phyloP scores from a whole-genome alignment of 2,888 invertebrate species.

The Ophion obscuratus region DNA sequence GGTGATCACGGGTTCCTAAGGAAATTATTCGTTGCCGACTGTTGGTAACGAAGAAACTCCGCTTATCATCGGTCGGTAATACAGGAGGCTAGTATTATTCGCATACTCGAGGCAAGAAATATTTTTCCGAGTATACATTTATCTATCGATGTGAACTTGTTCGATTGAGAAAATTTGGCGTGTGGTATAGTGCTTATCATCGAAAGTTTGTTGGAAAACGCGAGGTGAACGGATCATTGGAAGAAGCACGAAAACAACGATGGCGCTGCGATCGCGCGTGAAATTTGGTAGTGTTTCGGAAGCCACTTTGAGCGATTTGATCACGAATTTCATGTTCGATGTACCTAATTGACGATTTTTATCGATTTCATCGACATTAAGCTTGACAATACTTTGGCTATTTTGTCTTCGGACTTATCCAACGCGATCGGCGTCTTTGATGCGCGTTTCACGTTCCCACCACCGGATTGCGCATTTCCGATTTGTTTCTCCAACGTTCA shows the following conservation, averaged over 20 bases:
- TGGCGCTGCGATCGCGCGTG: neutral
- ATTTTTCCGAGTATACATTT: neutral
- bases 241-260: neutral
- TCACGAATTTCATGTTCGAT: constrained; percentile 4
- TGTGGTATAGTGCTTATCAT: neutral
- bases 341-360: neutral
- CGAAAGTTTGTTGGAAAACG: neutral
- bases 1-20: neutral
- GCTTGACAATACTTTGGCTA: neutral
- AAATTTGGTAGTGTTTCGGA: neutral
- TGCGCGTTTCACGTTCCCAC: neutral
- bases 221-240: neutral
- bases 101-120: neutral
- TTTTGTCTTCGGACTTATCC: too few relatives aligned
- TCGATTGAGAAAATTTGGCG: neutral
- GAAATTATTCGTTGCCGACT: neutral
- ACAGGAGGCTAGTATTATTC: neutral
- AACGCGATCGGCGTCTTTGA: neutral
- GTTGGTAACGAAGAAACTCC: neutral
- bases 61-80: neutral
- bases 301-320: neutral
- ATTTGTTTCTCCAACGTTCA: neutral
- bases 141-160: neutral
- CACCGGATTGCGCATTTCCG: neutral
- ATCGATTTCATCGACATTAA: neutral